These are phyloP conservation scores for Ceratotherium simum DNA, from an alignment of 2,113 vertebrate species.

Conservation along the genomic window DNA sequence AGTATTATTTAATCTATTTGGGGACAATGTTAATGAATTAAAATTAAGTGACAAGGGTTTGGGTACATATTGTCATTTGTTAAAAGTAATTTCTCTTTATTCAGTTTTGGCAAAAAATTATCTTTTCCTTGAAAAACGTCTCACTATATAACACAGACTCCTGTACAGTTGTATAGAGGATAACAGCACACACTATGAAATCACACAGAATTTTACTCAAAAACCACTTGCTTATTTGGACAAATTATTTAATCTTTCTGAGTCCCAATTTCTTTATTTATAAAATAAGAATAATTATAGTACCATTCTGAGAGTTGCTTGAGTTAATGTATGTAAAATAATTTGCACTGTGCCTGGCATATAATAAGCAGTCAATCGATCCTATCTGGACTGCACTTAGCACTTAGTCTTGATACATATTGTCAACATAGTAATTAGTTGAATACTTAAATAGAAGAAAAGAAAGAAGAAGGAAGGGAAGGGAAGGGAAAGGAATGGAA, in stretches of 20 bases:
- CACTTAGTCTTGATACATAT: neutral
- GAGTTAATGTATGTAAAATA: neutral
- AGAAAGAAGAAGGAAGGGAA: neutral
- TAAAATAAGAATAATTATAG: neutral
- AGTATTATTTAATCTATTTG: neutral
- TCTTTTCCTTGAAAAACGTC: neutral
- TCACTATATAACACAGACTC: neutral
- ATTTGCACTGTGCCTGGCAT: neutral
- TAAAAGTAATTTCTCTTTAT: conserved; percentile 28
- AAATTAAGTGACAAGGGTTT: neutral
- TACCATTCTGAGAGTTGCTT: neutral
- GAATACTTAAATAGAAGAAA: neutral
- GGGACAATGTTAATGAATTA: neutral
- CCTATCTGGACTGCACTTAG: neutral
- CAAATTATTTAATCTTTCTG: neutral
- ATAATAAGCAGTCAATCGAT: neutral
- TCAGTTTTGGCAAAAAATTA: conserved; percentile 1
- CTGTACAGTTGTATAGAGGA: neutral
- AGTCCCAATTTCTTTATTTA: neutral
- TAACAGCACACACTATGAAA: neutral
- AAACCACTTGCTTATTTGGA: neutral
- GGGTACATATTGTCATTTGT: neutral
- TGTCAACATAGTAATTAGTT: neutral
- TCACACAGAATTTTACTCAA: neutral
- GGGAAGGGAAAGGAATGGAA: neutral